These are phyloP conservation scores for Chromoteleia sp. DNA, from an alignment of 2,888 invertebrate species.

Conservation along the genomic window DNA sequence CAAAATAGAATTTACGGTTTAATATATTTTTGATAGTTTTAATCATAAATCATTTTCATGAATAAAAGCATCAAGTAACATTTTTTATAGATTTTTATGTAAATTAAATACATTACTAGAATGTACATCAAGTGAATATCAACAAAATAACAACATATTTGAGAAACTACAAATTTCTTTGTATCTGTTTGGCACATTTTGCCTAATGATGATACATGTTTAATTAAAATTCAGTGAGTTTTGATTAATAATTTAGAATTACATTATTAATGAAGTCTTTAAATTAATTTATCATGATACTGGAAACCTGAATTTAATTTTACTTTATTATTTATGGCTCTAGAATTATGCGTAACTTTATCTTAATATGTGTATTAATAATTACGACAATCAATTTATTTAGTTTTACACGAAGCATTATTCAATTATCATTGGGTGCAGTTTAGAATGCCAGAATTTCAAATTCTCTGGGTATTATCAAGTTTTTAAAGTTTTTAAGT, in stretches of 20 bases:
- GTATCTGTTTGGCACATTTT: no score
- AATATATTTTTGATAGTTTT: no score
- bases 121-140: no score
- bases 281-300: neutral
- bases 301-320: neutral
- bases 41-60: no score
- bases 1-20: no score
- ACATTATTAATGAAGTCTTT: neutral
- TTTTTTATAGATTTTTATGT: no score
- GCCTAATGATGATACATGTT: neutral
- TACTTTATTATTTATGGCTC: neutral
- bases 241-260: neutral
- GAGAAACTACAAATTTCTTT: no score
- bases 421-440: neutral
- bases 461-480: neutral
- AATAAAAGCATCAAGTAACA: no score
- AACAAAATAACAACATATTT: no score
- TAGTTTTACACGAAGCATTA: neutral
- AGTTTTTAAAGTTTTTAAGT: neutral
- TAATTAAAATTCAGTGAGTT: neutral
- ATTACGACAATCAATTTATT: neutral
- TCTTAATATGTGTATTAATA: neutral
- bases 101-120: no score
- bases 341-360: neutral
- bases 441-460: neutral